Evolutionary conservation across 2,888 invertebrate species (phyloP).

Genomic region (Thalpophila matura): DNA sequence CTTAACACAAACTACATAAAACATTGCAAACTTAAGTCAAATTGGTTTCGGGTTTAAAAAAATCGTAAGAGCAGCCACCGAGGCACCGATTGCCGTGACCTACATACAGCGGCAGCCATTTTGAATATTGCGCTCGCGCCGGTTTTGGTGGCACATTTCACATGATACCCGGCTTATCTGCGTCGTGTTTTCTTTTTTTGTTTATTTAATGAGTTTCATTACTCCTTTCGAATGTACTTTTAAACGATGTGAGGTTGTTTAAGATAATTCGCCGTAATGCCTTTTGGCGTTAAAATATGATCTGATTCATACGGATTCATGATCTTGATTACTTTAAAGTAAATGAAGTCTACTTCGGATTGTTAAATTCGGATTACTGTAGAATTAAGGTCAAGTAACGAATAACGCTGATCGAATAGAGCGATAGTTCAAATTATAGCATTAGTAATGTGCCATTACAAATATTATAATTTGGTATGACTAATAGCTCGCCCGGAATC

Average conservation of each 20-base stretch:
- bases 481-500: constrained; percentile 50
- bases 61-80: constrained; percentile 65
- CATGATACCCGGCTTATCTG: constrained; percentile 70
- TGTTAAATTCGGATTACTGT: constrained; percentile 34
- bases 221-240: constrained; percentile 44
- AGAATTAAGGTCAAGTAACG: constrained; percentile 39
- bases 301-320: constrained; percentile 33
- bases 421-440: constrained; percentile 46
- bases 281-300: constrained; percentile 23
- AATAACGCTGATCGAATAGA: constrained; percentile 40
- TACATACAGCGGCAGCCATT: constrained; percentile 78
- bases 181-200: constrained; percentile 59
- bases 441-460: constrained; percentile 50
- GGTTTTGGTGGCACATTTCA: constrained; percentile 80
- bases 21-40: constrained; percentile 44
- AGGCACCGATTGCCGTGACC: constrained; percentile 80
- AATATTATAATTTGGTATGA: constrained; percentile 55
- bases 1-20: constrained; percentile 30
- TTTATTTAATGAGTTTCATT: constrained; percentile 55
- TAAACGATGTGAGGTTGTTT: constrained; percentile 32
- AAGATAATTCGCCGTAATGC: constrained; percentile 27
- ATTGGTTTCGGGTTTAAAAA: constrained; percentile 60
- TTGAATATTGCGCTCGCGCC: constrained; percentile 79
- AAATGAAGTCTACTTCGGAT: constrained; percentile 24
- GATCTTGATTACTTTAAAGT: constrained; percentile 15